Evolutionary conservation across 2,888 invertebrate genomes (phyloP).

Genomic region (Baronia brevicornis): DNA sequence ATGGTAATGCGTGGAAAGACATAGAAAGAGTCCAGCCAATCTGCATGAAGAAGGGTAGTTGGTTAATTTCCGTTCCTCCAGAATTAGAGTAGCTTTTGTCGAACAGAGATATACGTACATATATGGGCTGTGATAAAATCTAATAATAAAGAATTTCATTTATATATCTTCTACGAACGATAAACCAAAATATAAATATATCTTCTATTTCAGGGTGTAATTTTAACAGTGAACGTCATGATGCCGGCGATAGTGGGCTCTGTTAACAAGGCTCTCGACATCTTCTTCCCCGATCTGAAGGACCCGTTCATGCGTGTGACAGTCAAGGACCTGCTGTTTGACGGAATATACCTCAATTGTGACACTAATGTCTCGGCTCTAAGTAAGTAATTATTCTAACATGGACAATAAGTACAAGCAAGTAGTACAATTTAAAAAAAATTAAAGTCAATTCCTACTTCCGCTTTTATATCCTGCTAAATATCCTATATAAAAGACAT

Average conservation of each 20-base stretch:
- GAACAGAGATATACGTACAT: no score
- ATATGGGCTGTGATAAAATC: not conserved
- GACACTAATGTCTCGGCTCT: conserved; percentile 53
- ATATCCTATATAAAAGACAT: no score
- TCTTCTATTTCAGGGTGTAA: conserved; percentile 47
- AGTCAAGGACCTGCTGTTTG: conserved; percentile 73
- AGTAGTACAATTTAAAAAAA: no score
- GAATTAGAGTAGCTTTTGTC: no score
- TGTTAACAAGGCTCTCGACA: conserved; percentile 68
- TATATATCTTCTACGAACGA: not conserved
- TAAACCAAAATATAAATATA: not conserved
- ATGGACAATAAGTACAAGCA: no score
- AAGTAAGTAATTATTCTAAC: no score
- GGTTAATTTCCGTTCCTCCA: no score
- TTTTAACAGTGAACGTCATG: conserved; percentile 53
- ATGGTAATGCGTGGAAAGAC: no score
- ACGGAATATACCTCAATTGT: conserved; percentile 73
- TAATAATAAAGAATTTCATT: not conserved
- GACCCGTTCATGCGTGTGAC: conserved; percentile 69
- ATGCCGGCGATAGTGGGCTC: conserved; percentile 56
- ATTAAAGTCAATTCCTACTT: no score
- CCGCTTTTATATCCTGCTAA: no score
- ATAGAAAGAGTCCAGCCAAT: no score
- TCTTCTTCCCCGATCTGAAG: conserved; percentile 64
- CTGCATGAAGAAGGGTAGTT: no score